These are phyloP conservation scores for Hypanus sabinus DNA, from an alignment of 2,113 vertebrate genomes.

Conservation along the genomic window DNA sequence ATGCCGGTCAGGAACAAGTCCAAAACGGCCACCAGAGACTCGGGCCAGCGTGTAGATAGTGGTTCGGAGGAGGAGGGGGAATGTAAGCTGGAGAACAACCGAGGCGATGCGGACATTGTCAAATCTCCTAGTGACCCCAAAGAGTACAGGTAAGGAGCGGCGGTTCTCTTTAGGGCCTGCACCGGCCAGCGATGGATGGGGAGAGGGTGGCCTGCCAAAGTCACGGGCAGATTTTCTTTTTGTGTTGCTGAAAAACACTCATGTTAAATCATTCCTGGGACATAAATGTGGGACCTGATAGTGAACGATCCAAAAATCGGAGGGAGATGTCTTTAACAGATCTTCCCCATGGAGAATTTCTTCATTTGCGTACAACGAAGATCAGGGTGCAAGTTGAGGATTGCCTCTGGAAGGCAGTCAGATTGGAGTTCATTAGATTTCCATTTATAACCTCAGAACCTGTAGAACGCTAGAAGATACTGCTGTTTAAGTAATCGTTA, in stretches of 20 bases:
- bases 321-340: background rate
- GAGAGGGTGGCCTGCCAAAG: background rate
- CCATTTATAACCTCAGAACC: background rate
- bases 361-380: background rate
- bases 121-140: constrained; percentile 92
- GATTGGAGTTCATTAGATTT: background rate
- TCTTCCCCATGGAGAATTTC: background rate
- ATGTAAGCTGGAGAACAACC: constrained; percentile 40
- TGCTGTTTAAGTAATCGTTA: background rate
- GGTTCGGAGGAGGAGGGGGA: background rate
- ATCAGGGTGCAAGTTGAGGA: background rate
- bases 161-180: too few relatives aligned
- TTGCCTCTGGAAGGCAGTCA: background rate
- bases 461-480: background rate
- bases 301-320: background rate
- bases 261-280: background rate
- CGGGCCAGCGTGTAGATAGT: constrained; percentile 44
- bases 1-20: constrained; percentile 62
- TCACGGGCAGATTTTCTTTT: background rate
- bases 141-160: constrained; percentile 72
- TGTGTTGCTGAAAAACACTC: background rate
- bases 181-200: background rate
- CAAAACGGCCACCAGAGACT: constrained; percentile 39
- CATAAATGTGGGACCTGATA: background rate
- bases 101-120: constrained; percentile 69